Evolutionary conservation across 2,113 vertebrate species (phyloP), one percentile per base, ranked within the genome.

Genomic region (Brachirus orientalis): DNA sequence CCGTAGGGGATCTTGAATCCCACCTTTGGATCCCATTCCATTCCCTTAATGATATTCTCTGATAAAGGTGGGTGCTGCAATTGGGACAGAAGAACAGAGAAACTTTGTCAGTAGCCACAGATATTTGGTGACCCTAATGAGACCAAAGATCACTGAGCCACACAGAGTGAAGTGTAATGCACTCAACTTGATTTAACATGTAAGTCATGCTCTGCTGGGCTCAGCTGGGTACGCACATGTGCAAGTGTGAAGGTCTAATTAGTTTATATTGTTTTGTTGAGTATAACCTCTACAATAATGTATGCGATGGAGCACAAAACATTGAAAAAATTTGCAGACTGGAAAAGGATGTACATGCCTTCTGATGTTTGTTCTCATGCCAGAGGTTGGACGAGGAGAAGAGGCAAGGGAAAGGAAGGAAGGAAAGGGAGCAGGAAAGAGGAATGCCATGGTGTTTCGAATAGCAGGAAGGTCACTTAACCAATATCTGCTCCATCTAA

Each of bases 1-100:
- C 71, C 51, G 0, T 87, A 91, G 8, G 90, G 91, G 68, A 97
- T 89, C 46, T 14, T 70, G 80, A 97, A 96, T 10, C 96, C 96
- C 67, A 75, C 90, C 77, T 10, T 93, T 10, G 96, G 93, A 84
- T 97, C 92, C 95, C 95, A 98, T 7, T 54, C 1, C 9, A 48
- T 55, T 14, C 9, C 8, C 13, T 68, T n/a, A 4, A 6, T 13
- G 0, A 63, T n/a, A 6, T 64, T 0, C 1, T 72, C 14, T 28
- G 28, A 4, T 17, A 85, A 55, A 2, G 1, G 0, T 1, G 52
- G 71, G 0, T 0, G 0, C 91, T 93, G 77, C 28, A 72, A 37
- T 18, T 8, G 67, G 63, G 35, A 80, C 36, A 45, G 6, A 3
- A 66, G 53, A 63, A 10, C 8, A 33, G 37, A 36, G 36, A 55